phyloP scores from a whole-genome alignment of 2,113 vertebrate genomes.

The Parus major region DNA sequence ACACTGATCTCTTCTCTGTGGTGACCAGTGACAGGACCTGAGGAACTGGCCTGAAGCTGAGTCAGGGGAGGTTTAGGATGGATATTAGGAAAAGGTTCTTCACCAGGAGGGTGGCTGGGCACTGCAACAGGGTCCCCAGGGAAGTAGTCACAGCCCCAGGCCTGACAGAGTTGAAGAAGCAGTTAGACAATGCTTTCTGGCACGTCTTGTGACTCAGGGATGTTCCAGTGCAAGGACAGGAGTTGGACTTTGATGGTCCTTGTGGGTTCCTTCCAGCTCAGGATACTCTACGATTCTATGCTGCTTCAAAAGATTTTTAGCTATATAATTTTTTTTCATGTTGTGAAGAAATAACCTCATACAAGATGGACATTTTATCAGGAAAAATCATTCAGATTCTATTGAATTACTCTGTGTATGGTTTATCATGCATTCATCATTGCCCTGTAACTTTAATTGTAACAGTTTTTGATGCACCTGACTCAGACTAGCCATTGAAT shows the following conservation, averaged over 20 bases:
- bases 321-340: neutral
- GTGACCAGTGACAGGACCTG: neutral
- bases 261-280: neutral
- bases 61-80: neutral
- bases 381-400: neutral
- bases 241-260: fast-evolving
- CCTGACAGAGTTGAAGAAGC: neutral
- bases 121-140: neutral
- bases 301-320: neutral
- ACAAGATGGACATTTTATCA: neutral
- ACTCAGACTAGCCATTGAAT: neutral
- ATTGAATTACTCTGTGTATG: neutral
- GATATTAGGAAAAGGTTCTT: neutral
- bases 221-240: neutral
- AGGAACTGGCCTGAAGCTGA: neutral
- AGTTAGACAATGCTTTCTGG: neutral
- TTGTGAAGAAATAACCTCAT: neutral
- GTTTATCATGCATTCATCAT: neutral
- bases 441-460: neutral
- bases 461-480: neutral
- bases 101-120: neutral
- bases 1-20: neutral
- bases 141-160: neutral
- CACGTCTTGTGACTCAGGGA: neutral
- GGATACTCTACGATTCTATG: neutral